phyloP scores from a whole-genome alignment of 1,140 invertebrate species.

The Sinonovacula constricta region DNA sequence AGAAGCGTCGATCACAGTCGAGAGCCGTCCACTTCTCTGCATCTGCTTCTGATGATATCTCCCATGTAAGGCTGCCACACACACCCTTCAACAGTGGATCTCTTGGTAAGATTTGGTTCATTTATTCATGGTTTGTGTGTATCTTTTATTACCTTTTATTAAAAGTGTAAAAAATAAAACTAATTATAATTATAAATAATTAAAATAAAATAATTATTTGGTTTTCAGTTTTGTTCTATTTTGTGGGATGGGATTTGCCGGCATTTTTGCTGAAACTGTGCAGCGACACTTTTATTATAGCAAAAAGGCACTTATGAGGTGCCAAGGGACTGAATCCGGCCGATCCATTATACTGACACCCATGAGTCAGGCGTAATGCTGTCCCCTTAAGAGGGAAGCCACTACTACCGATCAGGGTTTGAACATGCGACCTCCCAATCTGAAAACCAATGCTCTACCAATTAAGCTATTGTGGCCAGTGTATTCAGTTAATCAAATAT shows the following conservation, averaged over 20 bases:
- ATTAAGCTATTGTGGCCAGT: too few species aligned
- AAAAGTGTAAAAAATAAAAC: neutral
- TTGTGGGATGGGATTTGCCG: neutral
- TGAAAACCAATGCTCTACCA: too few species aligned
- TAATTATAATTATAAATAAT: neutral
- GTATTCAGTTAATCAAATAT: neutral
- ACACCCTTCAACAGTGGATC: conserved; percentile 38
- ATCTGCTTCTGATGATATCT: neutral
- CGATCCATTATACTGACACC: too few species aligned
- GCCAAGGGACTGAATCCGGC: too few species aligned
- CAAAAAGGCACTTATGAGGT: too few species aligned
- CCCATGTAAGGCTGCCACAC: conserved; percentile 8
- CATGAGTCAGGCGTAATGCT: too few species aligned
- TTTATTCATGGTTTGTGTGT: neutral
- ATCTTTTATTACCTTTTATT: neutral
- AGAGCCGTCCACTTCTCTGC: conserved; percentile 17
- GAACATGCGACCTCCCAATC: neutral
- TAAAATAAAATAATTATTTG: neutral
- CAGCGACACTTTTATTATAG: too few species aligned
- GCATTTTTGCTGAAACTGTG: too few species aligned
- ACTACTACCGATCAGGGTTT: neutral
- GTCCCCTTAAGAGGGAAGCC: too few species aligned
- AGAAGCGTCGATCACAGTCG: conserved; percentile 11
- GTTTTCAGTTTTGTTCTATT: too few species aligned
- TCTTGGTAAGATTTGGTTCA: conserved; percentile 13